These are phyloP conservation scores for Salvelinus fontinalis DNA, from an alignment of 2,113 vertebrate genomes.

Conservation along the genomic window DNA sequence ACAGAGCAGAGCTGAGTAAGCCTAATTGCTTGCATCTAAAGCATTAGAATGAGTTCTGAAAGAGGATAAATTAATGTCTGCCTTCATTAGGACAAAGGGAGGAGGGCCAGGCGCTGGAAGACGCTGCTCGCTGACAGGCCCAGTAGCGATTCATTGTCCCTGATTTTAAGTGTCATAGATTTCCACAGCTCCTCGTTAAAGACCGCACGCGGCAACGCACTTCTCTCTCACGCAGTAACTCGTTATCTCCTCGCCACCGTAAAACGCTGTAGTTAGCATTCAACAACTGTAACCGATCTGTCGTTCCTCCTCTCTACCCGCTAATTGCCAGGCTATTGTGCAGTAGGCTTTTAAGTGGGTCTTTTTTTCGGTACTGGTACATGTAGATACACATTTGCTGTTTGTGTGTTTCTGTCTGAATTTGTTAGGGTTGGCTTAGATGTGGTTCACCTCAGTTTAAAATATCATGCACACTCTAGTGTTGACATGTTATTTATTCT, in stretches of 20 bases:
- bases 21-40: conserved; percentile 22
- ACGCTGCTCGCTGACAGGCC: conserved; percentile 78
- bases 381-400: conserved; percentile 40
- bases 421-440: conserved; percentile 36
- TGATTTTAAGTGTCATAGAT: conserved; percentile 83
- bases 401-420: conserved; percentile 35
- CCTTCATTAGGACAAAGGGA: conserved; percentile 71
- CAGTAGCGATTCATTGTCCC: conserved; percentile 75
- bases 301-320: conserved; percentile 71
- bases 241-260: conserved; percentile 75
- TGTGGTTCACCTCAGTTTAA: conserved; percentile 15
- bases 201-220: conserved; percentile 55
- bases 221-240: conserved; percentile 68
- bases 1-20: conserved; percentile 10
- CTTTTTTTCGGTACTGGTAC: conserved; percentile 37
- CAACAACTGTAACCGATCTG: conserved; percentile 74
- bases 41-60: conserved; percentile 35
- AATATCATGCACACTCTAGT: neutral
- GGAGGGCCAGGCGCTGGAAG: conserved; percentile 51
- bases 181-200: conserved; percentile 86
- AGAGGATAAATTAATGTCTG: conserved; percentile 64
- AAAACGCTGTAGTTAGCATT: conserved; percentile 82
- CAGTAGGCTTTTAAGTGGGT: conserved; percentile 58
- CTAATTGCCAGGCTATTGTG: conserved; percentile 73
- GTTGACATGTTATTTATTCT: neutral